phyloP scores from a whole-genome alignment of 23 tunicate genomes.

The Corella eumyota region DNA sequence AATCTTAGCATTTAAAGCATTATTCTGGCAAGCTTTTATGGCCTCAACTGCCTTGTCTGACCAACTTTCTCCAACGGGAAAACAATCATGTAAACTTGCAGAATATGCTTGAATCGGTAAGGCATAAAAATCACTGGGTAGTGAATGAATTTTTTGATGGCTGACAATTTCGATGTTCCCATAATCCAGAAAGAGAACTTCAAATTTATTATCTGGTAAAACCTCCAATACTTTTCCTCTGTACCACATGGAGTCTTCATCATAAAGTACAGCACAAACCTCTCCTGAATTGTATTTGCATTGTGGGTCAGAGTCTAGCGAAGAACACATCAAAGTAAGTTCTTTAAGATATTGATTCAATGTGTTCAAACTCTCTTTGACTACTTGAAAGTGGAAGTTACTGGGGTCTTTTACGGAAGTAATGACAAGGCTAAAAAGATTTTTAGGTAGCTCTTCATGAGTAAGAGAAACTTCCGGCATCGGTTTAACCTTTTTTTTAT shows the following conservation, averaged over 20 bases:
- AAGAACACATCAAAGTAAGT: conserved; percentile 2
- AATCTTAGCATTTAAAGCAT: background rate
- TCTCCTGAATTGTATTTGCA: conserved; percentile 7
- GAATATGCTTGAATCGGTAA: conserved; percentile 13
- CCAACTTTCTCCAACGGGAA: conserved; percentile 16
- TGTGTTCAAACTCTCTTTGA: conserved; percentile 12
- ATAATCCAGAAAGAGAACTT: conserved; percentile 25
- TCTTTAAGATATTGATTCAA: conserved; percentile 3
- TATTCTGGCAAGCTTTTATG: conserved; percentile 7
- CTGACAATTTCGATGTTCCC: conserved; percentile 15
- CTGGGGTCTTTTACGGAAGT: conserved; percentile 15
- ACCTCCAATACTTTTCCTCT: conserved; percentile 12
- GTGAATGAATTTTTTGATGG: background rate
- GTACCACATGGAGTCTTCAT: conserved; percentile 24
- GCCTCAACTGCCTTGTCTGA: background rate
- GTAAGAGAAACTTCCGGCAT: background rate
- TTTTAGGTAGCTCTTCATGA: conserved; percentile 9
- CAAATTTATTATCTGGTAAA: background rate
- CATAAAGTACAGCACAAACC: conserved; percentile 23
- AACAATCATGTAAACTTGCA: conserved; percentile 10
- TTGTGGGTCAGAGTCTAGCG: background rate
- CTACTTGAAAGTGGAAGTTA: conserved; percentile 15
- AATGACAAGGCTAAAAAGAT: conserved; percentile 1
- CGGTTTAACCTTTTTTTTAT: background rate
- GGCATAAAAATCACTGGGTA: conserved; percentile 5